Evolutionary conservation across 2,797 vertebrate species (phyloP), one percentile per base, ranked within the genome.

Genomic region (Vireo griseus): DNA sequence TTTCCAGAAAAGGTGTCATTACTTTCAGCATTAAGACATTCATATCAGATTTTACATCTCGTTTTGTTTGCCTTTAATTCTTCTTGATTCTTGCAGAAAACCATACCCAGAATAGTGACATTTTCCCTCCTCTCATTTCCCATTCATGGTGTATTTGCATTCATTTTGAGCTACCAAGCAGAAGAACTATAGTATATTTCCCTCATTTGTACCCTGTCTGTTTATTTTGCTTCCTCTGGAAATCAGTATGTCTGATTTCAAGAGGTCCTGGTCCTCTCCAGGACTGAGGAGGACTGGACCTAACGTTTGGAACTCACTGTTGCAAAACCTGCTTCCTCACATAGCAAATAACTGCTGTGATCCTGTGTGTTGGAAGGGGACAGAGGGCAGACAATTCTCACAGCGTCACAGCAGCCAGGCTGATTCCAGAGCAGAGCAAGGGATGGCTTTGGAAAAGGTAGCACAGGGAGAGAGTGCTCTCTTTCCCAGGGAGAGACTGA

Each of bases 361-460:
- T 51, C 71, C 2, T 6, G 0, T 37, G 59, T 62, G 13, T 6
- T 48, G 65, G 78, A 86, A 85, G 68, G 26, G 81, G 73, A 77
- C 85, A 6, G 29, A 31, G 19, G 73, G 47, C 75, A 88, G 82
- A 57, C 69, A 83, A 85, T 67, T 85, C 92, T 88, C 48, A 44
- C 67, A 45, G 1, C 8, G 5, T 93, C 90, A 81, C 83, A 81
- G 61, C 67, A 92, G 76, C 6, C 44, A 71, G 92, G 59, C 83
- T 96, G 90, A 62, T 94, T 95, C 48, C 78, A 88, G 93, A 94
- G 83, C 89, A 79, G 66, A 71, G 16, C 89, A 79, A 88, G 88
- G 83, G 85, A 47, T 94, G 69, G 18, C 83, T 74, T 71, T 94
- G 73, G 95, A 95, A 95, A 85, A 76, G 50, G 22, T 75, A 67